Evolutionary conservation across 92 coral and sea anemone genomes (phyloP), one percentile per base, ranked within the genome.

Genomic region (Siderastrea radians): DNA sequence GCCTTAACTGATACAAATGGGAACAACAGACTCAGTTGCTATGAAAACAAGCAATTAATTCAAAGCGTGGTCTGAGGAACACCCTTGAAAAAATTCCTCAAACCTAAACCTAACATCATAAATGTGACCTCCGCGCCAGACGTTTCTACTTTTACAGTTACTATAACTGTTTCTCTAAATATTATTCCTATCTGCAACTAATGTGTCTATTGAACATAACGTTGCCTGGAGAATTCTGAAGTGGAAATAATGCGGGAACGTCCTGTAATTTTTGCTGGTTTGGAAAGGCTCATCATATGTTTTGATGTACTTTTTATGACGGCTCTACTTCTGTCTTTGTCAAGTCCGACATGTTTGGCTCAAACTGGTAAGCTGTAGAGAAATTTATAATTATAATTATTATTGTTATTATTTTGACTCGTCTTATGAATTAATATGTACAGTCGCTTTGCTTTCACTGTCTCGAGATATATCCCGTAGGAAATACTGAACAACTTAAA

Each of bases 1-100:
- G 83, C 74, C 67, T 64, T 43, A 77, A 14, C 16, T n/a, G 43
- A 69, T 44, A 81, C 65, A 67, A 77, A 66, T 54, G 16, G 3
- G 54, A 71, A 70, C 19, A 55, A 82, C 78, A 82, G 51, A 54
- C 5, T 47, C 16, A 59, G 50, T 57, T 82, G 44, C 52, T 73
- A 69, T 70, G 54, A 69, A n/a, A 82, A 82, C 78, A 64, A 49
- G 43, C 63, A 79, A 79, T 49, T 58, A 6, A 15, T 49, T 49
- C 49, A 50, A 58, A 68, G 58, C 68, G 68, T 72, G 86, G 47
- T 63, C 12, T 69, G 5, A 44, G n/a, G 16, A 44, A 71, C 78
- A 57, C 86, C 45, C n/a, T 53, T 67, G 53, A 6, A 47, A 16
- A 65, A 80, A 52, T 46, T 38, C 68, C 68, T 14, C 9, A 8